A percentile compares a stretch with the other conserved stretches of the same genome.
Conservation (phyloP, 2,888 invertebrate species). For the Agriotes lineatus region DNA sequence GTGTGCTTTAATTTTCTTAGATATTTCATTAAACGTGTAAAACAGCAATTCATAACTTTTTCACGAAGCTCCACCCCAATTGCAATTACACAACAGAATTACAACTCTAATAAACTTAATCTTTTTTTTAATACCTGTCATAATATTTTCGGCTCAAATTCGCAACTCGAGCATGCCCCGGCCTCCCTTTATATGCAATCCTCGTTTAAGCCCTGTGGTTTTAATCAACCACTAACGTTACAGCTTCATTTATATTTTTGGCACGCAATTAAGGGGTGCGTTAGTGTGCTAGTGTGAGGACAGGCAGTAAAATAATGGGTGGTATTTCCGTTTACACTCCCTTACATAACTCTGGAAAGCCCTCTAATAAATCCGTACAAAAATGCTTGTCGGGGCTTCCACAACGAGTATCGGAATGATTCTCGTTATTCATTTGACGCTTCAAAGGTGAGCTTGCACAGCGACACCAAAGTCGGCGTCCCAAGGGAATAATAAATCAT, state of each 20-base stretch:
- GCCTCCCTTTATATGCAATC: constrained; percentile 28
- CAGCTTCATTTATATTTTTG: constrained; percentile 45
- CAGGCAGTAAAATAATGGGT: constrained; percentile 38
- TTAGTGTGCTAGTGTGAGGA: constrained; percentile 38
- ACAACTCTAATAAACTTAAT: too few species aligned
- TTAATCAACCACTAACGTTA: constrained; percentile 43
- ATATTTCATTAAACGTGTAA: too few species aligned
- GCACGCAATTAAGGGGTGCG: constrained; percentile 40
- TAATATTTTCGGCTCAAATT: constrained; percentile 9
- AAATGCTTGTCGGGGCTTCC: constrained; percentile 14
- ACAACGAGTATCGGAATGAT: constrained; percentile 3
- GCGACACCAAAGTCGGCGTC: constrained; percentile 23
- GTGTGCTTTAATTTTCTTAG: too few species aligned
- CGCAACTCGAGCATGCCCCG: background rate
- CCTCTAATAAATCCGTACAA: constrained; percentile 6
- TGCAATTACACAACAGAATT: too few species aligned
- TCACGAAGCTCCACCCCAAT: too few species aligned
- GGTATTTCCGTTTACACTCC: constrained; percentile 32
- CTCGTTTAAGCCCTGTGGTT: constrained; percentile 41
- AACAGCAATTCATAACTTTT: too few species aligned
- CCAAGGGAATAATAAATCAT: constrained; percentile 39
- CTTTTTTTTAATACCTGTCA: background rate
- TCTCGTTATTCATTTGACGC: constrained; percentile 11
- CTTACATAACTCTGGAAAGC: constrained; percentile 19
- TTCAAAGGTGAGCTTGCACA: background rate